Base-by-base conservation (phyloP, 1,140 invertebrate species). In the Hyles euphorbiae region DNA sequence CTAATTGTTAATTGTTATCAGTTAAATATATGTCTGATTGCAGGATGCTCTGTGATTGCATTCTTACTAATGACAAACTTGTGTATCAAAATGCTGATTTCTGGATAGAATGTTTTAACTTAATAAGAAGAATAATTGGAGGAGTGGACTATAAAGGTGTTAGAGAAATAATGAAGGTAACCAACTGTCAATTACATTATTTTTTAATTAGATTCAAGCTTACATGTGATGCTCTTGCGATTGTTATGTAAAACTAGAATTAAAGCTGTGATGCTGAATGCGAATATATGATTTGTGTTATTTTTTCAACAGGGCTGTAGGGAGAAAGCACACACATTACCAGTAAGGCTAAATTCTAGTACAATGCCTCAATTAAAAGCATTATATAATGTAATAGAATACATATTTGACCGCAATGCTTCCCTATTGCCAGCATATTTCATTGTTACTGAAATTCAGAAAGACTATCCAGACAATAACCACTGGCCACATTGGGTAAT, bases 101-200 rank as follows among this genome's bases (percentile, higher is more conserved):
- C 89, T 98, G 96, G 97, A 93, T 96, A 9, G 93, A 95, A 78
- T 95, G 94, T 78, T 98, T 99, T 87, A 91, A 93, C 59, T 89
- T 98, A 3, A 94, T 99, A 47, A 92, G 94, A 68, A 94, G 93
- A 75, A 94, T 98, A 59, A 95, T 99, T 76, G 93, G 94, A 44
- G 94, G 95, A 60, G 97, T 98, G 8, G 96, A 98, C 83, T 99
- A 99, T 79, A 99, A 99, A 90, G 97, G 96, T 50, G 96, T 97
- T 2, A 88, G 96, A 68, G 96, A 96, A 90, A 95, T 97, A 45
- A 96, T 97, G 95, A 97, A 97, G 90, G 95, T 95, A 90, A 59
- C 59, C 22, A 40, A 40, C 4, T 5, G 36, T 40, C 36, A 5
- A 5, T 40, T 40, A 5, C 8, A 40, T 40, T 40, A 40, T 5